Evolutionary conservation across 2,888 invertebrate genomes (phyloP).

Genomic region (Callyntrura sp.): DNA sequence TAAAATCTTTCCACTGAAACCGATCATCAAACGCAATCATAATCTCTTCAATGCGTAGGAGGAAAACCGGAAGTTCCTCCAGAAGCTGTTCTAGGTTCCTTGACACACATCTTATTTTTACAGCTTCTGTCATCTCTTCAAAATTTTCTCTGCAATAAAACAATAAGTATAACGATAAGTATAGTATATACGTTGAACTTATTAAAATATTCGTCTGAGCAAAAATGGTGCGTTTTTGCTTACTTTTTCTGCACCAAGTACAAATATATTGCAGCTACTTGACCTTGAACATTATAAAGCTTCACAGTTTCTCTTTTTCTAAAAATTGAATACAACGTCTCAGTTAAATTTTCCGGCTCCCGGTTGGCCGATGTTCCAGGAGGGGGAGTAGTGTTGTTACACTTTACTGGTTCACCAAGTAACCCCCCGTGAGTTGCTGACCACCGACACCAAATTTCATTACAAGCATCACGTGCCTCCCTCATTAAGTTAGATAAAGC

Average conservation of each 20-base stretch:
- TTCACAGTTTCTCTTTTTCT: conserved; percentile 87
- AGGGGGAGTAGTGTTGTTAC: conserved; percentile 7
- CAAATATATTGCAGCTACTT: conserved; percentile 87
- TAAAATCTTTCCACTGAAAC: conserved; percentile 88
- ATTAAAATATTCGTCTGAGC: neutral
- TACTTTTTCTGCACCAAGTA: conserved; percentile 88
- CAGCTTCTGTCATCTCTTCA: conserved; percentile 88
- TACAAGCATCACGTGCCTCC: conserved; percentile 86
- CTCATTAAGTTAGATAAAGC: conserved; percentile 88
- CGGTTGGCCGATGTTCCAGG: conserved; percentile 24
- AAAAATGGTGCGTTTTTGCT: conserved; percentile 82
- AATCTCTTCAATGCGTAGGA: conserved; percentile 88
- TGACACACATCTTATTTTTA: conserved; percentile 88
- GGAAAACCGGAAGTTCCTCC: conserved; percentile 89
- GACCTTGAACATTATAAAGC: conserved; percentile 87
- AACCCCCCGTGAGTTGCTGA: conserved; percentile 71
- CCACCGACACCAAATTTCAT: conserved; percentile 82
- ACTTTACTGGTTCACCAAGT: conserved; percentile 43
- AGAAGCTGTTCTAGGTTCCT: conserved; percentile 89
- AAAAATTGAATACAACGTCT: conserved; percentile 85
- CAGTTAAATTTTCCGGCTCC: conserved; percentile 79
- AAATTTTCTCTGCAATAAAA: conserved; percentile 88
- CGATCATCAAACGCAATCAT: conserved; percentile 89
- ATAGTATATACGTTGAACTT: too few relatives aligned
- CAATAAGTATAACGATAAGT: too few relatives aligned